Conservation (phyloP, 2,888 invertebrate species). For the Ophioninae sp. region DNA sequence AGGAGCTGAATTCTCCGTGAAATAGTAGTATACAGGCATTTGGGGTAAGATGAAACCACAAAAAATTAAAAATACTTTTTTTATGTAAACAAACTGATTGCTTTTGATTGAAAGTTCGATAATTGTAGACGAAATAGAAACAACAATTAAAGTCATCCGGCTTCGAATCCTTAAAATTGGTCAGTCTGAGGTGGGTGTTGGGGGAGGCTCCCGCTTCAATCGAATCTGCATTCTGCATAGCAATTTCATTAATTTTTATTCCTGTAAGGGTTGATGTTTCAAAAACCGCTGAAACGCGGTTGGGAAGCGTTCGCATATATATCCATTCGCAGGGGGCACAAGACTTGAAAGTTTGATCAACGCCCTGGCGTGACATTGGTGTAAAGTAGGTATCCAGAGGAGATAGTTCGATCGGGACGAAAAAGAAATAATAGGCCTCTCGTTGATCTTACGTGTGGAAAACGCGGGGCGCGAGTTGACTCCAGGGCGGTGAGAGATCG, state of each 20-base stretch:
- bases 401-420: slow-evolving; percentile 9
- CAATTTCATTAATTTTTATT: neutral
- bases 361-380: neutral
- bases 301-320: neutral
- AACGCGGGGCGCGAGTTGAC: slow-evolving; percentile 60
- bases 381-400: neutral
- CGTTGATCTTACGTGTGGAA: slow-evolving; percentile 60
- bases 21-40: slow-evolving; percentile 28
- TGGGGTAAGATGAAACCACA: no score
- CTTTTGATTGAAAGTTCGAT: no score
- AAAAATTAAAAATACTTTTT: no score
- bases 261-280: neutral
- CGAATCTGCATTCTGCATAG: neutral
- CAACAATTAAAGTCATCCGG: no score
- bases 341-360: neutral
- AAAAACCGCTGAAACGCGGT: neutral
- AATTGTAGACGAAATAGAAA: no score
- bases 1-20: slow-evolving; percentile 34
- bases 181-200: slow-evolving; percentile 7
- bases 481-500: slow-evolving; percentile 70
- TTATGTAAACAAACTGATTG: no score
- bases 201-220: slow-evolving; percentile 42
- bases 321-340: neutral
- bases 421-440: slow-evolving; percentile 71
- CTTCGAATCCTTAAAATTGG: neutral